Evolutionary conservation across 2,797 vertebrate genomes (phyloP).

Genomic region (Avahi laniger): DNA sequence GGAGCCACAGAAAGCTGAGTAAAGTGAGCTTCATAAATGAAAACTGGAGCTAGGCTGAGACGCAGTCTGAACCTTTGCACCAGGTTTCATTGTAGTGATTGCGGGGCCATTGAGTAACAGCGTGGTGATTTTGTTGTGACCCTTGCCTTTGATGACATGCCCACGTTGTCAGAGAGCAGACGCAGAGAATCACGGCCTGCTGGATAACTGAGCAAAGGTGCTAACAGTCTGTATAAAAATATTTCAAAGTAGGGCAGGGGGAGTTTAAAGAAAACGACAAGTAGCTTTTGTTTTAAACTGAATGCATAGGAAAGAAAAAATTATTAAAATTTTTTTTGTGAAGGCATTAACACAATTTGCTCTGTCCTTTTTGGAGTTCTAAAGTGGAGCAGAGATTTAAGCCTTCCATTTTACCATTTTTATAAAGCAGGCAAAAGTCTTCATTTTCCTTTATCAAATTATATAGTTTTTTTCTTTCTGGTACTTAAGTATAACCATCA

Average conservation of each 20-base stretch:
- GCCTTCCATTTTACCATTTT: not conserved
- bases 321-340: not conserved
- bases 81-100: constrained; percentile 44
- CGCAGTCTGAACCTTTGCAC: not conserved
- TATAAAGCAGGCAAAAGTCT: not conserved
- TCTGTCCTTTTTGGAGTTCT: not conserved
- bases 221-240: not conserved
- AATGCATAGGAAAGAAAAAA: not conserved
- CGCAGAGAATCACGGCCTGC: not conserved
- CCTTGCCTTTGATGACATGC: constrained; percentile 27
- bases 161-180: not conserved
- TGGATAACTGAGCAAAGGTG: not conserved
- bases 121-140: not conserved
- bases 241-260: not conserved
- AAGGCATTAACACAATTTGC: not conserved
- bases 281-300: not conserved
- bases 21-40: not conserved
- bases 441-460: not conserved
- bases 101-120: constrained; percentile 20
- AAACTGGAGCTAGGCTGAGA: constrained; percentile 15
- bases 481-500: not conserved
- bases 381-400: not conserved
- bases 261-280: not conserved
- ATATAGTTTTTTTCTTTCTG: not conserved
- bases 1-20: constrained; percentile 17